Percentiles rank a stretch among this genome's conserved stretches.
These are phyloP conservation scores for Eublepharis macularius DNA, from an alignment of 2,113 vertebrate genomes.

Conservation along the genomic window DNA sequence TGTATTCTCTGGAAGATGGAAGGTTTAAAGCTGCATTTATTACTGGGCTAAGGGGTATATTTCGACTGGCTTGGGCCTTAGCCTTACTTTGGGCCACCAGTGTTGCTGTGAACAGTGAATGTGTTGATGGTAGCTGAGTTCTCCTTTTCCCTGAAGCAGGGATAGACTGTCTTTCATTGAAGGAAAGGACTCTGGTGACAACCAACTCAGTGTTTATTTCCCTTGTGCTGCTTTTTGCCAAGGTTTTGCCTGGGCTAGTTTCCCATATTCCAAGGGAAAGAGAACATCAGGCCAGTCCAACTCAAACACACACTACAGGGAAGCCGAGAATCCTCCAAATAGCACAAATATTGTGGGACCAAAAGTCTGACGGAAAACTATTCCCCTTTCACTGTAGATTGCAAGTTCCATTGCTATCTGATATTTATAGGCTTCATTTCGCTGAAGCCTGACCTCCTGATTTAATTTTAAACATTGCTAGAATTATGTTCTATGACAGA, in stretches of 20 bases:
- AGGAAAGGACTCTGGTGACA: neutral
- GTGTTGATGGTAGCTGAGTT: neutral
- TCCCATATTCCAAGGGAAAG: constrained; percentile 12
- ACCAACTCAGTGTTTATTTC: constrained; percentile 8
- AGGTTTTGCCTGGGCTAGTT: constrained; percentile 18
- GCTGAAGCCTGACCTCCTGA: neutral
- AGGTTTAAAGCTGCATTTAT: neutral
- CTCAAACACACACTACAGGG: neutral
- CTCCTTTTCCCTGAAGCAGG: neutral
- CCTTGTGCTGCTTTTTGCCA: constrained; percentile 6
- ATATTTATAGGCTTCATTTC: constrained; percentile 21
- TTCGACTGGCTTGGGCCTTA: neutral
- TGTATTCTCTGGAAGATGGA: neutral
- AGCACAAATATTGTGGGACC: neutral
- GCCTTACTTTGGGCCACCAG: neutral
- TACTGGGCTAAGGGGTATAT: neutral
- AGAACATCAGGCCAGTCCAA: constrained; percentile 14
- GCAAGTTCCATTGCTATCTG: neutral
- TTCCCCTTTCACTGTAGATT: neutral
- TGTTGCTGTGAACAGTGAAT: neutral
- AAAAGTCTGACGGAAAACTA: constrained; percentile 13
- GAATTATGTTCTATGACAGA: neutral
- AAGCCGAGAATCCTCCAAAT: neutral
- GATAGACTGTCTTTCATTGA: neutral
- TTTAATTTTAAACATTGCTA: constrained; percentile 7